Base-by-base conservation (phyloP, 2,888 invertebrate genomes). In the Onthophagus sagittarius region DNA sequence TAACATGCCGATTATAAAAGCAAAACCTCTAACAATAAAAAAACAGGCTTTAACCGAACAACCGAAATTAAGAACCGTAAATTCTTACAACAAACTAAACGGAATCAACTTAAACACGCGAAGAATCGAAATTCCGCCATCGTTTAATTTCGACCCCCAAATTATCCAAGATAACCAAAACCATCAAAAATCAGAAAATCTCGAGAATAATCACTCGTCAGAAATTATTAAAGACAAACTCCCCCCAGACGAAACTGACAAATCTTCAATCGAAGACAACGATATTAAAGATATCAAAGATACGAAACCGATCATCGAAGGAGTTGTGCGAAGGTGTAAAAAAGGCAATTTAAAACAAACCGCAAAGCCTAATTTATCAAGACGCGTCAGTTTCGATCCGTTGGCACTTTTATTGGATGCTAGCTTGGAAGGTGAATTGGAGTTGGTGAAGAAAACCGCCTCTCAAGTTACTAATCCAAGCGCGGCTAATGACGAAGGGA, bases 401-500 rank as follows among this genome's bases (percentile, higher is more conserved):
- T 88, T 99, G 80, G 98, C 99, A 0, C 88, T 99, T 70, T 89
- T 99, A 70, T 88, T 99, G 81, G 99, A 99, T 86, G 99, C 99
- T 67, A 97, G 98, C 80, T 89, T 99, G 78, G 99, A 99, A 86
- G 99, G 99, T 63, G 99, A 99, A 85, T 88, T 99, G 82, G 99
- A 99, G 83, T 89, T 99, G 77, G 99, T 99, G 62, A 95, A 93
- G 87, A 95, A 96, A 86, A 98, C 98, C 70, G 97, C 98, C 75
- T 91, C 93, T 83, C 94, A 97, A 90, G 94, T 98, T 78, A 90
- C 95, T 79, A 96, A 99, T 88, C 97, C 98, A 62, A 98, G 98
- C 85, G 96, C 96, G 72, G 96, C 98, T 74, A 99, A 99, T 85
- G 99, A 99, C 85, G 99, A 99, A 86, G 99, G 99, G 72, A 99